phyloP scores from a whole-genome alignment of 2,888 invertebrate species.

The Merodon equestris region DNA sequence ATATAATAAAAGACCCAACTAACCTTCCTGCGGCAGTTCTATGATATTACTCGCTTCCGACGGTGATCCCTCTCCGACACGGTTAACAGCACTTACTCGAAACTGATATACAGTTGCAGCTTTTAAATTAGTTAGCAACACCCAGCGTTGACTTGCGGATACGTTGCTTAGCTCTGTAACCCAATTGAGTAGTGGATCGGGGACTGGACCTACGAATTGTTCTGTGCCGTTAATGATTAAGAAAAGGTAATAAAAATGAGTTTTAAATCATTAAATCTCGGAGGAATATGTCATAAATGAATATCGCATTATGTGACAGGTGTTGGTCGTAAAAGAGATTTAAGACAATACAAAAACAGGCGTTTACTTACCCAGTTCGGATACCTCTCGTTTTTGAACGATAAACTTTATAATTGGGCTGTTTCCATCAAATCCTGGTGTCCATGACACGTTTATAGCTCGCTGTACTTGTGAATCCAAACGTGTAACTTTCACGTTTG shows the following conservation, averaged over 20 bases:
- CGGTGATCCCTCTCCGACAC: constrained; percentile 95
- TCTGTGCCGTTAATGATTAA: constrained; percentile 76
- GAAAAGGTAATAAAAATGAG: constrained; percentile 16
- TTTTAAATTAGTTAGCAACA: constrained; percentile 90
- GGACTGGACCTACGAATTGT: constrained; percentile 88
- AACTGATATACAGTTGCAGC: constrained; percentile 98
- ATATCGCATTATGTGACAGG: too few relatives aligned
- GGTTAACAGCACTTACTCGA: constrained; percentile 96
- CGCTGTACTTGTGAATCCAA: constrained; percentile 84
- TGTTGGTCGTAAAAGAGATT: neutral
- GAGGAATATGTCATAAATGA: too few relatives aligned
- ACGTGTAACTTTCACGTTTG: constrained; percentile 88
- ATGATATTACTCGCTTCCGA: constrained; percentile 94
- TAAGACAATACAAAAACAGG: neutral
- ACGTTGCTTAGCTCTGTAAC: constrained; percentile 92
- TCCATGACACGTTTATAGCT: constrained; percentile 96
- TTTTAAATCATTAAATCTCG: too few relatives aligned
- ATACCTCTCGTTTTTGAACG: constrained; percentile 93
- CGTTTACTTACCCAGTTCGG: constrained; percentile 86
- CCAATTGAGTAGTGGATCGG: constrained; percentile 93
- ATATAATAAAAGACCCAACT: constrained; percentile 66
- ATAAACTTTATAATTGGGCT: constrained; percentile 95
- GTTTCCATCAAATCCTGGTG: constrained; percentile 97
- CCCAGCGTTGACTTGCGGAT: constrained; percentile 88
- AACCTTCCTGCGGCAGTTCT: constrained; percentile 97